phyloP scores from a whole-genome alignment of 2,113 vertebrate genomes.

The Odocoileus hemionus region DNA sequence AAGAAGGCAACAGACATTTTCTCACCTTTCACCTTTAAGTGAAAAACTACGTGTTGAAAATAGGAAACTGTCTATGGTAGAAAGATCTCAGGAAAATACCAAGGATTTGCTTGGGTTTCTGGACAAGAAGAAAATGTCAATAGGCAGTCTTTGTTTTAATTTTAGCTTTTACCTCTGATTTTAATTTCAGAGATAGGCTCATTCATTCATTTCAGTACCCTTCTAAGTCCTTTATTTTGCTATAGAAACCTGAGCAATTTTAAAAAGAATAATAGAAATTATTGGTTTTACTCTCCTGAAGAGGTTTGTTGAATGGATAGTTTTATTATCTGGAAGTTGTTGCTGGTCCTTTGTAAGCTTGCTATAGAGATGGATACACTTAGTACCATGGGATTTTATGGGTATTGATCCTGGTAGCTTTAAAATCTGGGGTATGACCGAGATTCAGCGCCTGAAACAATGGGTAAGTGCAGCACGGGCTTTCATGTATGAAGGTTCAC shows the following conservation, averaged over 20 bases:
- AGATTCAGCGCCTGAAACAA: constrained; percentile 8
- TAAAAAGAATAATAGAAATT: not conserved
- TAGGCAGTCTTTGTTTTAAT: not conserved
- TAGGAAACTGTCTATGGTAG: not conserved
- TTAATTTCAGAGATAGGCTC: not conserved
- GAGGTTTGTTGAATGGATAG: not conserved
- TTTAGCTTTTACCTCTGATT: not conserved
- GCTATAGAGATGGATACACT: not conserved
- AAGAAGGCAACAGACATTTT: not conserved
- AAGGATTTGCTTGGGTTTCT: not conserved
- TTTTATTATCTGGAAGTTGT: not conserved
- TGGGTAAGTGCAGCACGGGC: not conserved
- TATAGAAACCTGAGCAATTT: not conserved
- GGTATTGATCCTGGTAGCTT: not conserved
- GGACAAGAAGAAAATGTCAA: not conserved
- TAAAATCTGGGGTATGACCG: not conserved
- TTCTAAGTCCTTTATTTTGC: not conserved
- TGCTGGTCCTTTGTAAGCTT: not conserved
- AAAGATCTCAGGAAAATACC: not conserved
- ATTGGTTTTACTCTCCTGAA: not conserved
- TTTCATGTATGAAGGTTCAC: not conserved
- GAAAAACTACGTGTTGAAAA: not conserved
- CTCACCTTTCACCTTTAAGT: not conserved
- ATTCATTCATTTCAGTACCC: not conserved
- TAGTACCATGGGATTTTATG: not conserved